Evolutionary conservation across 2,888 invertebrate genomes (phyloP).

Genomic region (Macrostomum cliftonense): DNA sequence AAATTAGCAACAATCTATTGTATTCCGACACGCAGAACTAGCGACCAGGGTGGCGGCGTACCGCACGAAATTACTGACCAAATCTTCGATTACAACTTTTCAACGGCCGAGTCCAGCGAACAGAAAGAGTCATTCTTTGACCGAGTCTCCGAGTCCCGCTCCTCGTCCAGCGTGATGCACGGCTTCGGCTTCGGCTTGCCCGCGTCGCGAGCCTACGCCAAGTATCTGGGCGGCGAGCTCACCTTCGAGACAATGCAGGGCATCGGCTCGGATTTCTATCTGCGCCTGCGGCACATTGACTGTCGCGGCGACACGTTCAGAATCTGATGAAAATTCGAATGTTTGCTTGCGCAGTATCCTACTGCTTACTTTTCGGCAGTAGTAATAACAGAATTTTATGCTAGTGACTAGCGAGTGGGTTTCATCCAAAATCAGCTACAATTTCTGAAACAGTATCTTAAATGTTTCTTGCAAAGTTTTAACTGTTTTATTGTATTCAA

Average conservation of each 20-base stretch:
- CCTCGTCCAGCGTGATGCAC: slow-evolving; percentile 37
- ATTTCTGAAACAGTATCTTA: too few species aligned
- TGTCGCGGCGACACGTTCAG: slow-evolving; percentile 41
- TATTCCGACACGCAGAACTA: slow-evolving; percentile 32
- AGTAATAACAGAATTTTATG: too few species aligned
- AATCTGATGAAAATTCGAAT: slow-evolving; percentile 26
- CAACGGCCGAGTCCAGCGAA: slow-evolving; percentile 13
- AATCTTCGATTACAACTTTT: slow-evolving; percentile 43
- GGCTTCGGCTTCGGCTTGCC: slow-evolving; percentile 44
- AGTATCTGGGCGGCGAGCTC: slow-evolving; percentile 42
- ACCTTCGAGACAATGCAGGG: slow-evolving; percentile 42
- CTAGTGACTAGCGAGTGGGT: too few species aligned
- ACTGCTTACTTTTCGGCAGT: too few species aligned
- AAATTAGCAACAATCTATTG: too few species aligned
- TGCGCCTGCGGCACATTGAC: slow-evolving; percentile 42
- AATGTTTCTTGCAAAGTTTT: too few species aligned
- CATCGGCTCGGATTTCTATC: slow-evolving; percentile 43
- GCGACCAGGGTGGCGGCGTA: slow-evolving; percentile 44
- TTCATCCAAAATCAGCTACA: too few species aligned
- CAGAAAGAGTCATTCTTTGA: slow-evolving; percentile 26
- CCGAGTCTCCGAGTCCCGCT: slow-evolving; percentile 34
- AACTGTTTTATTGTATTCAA: too few species aligned
- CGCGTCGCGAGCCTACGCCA: slow-evolving; percentile 42
- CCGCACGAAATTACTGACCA: slow-evolving; percentile 37
- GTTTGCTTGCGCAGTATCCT: too few species aligned